Evolutionary conservation across 30 jellyfish, hydroid and myxozoan species (phyloP).

Genomic region (Catostylus mosaicus): DNA sequence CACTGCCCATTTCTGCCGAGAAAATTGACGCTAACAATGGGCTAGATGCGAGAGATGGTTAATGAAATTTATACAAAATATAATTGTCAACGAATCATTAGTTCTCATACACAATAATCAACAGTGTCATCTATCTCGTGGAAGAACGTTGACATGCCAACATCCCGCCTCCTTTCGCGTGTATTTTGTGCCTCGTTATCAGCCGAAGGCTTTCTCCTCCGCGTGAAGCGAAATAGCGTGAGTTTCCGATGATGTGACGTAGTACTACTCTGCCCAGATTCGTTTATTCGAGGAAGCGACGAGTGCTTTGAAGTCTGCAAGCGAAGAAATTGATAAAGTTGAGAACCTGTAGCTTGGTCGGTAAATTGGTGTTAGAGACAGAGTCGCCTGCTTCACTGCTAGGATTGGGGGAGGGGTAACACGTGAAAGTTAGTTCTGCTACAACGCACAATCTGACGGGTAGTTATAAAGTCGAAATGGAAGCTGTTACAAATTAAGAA

Average conservation of each 20-base stretch:
- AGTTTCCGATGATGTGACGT: slow-evolving; percentile 22
- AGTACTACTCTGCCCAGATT: neutral
- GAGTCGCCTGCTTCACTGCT: too few relatives aligned
- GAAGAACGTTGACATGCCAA: slow-evolving; percentile 65
- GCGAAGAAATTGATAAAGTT: too few relatives aligned
- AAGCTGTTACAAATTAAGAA: too few relatives aligned
- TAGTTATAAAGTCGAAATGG: too few relatives aligned
- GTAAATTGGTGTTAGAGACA: too few relatives aligned
- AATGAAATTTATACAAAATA: neutral
- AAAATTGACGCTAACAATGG: neutral
- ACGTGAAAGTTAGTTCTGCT: too few relatives aligned
- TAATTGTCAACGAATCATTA: neutral
- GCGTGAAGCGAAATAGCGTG: slow-evolving; percentile 52
- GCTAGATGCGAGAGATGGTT: neutral
- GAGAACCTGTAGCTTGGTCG: too few relatives aligned
- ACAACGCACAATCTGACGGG: too few relatives aligned
- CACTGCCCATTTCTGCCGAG: neutral
- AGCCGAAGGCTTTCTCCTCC: slow-evolving; percentile 49
- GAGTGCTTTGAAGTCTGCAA: slow-evolving; percentile 49
- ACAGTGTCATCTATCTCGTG: slow-evolving; percentile 37
- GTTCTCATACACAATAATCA: neutral
- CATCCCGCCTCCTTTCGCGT: slow-evolving; percentile 61
- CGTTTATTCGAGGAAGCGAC: slow-evolving; percentile 54
- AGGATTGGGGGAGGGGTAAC: too few relatives aligned
- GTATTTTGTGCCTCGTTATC: slow-evolving; percentile 23